A percentile compares a stretch with the other conserved stretches of the same genome.
Conservation (phyloP, 2,113 vertebrate species). For the Martes martes region DNA sequence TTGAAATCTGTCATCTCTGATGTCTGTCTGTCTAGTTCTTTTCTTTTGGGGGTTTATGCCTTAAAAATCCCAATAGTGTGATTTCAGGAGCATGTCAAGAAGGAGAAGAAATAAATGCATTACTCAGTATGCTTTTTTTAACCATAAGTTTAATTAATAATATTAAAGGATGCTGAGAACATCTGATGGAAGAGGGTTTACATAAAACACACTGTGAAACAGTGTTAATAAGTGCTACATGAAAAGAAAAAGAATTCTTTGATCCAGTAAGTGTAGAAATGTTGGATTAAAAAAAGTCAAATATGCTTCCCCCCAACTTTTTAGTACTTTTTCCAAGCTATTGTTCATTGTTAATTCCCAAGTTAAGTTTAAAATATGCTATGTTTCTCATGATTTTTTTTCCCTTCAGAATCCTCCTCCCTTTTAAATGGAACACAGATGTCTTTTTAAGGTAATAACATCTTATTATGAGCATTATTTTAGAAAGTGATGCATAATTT, state of each 20-base stretch:
- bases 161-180: background rate
- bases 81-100: background rate
- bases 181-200: background rate
- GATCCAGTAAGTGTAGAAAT: background rate
- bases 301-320: background rate
- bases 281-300: background rate
- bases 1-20: background rate
- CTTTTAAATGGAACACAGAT: background rate
- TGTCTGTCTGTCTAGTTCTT: background rate
- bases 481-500: background rate
- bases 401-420: background rate
- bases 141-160: background rate
- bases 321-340: background rate
- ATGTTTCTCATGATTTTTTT: background rate
- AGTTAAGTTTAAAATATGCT: background rate
- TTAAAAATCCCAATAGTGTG: background rate
- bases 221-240: background rate
- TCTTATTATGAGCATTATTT: background rate
- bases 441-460: background rate
- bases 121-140: background rate
- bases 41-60: background rate
- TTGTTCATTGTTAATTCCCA: conserved; percentile 11
- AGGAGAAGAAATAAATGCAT: background rate
- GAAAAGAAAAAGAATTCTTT: background rate
- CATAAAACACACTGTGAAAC: background rate